Base-by-base conservation (phyloP, 2,888 invertebrate species). In the Drosophila kanekoi region DNA sequence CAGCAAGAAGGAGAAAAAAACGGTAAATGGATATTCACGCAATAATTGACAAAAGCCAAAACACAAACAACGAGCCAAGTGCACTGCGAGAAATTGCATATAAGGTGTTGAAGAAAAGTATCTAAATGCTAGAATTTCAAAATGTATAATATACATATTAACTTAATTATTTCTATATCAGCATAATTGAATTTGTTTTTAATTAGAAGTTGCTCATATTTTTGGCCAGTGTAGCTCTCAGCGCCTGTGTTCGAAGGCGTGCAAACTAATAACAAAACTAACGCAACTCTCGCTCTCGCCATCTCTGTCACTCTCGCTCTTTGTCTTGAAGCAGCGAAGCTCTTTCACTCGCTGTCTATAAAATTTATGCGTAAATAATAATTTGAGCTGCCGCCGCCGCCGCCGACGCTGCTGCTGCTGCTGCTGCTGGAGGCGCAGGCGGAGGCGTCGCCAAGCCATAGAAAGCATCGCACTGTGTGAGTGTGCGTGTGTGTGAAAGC, bases 311-410 rank as follows among this genome's bases (percentile, higher is more conserved):
- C 62, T 43, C 54, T 28, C 33, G 10, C 59, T 51, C 69, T 45
- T 60, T 40, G 32, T 20, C 53, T 13, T 37, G 44, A 28, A 28
- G 28, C 14, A 16, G 43, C 56, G 13, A 18, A 23, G 37, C 62
- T 54, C 51, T 49, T 59, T 51, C 69, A 56, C 52, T 62, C 68
- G 74, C 63, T 60, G 74, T 74, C 70, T 62, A 86, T 64, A 51
- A 67, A 67, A 65, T 77, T 68, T 77, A 69, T 81, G 81, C 81
- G 71, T 85, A 75, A 81, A 79, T 85, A 79, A 75, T 77, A 73
- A 78, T 83, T 78, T 67, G 51, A 64, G 66, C 66, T 20, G 68
- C 28, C 35, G 58, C 47, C 41, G 67, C 23, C 37, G 44, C 16
- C 14, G 63, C 23, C 37, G 44, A n/a, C 14, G 63, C 33, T 28